Conservation (phyloP, 2,888 invertebrate species). For the Coelinius sp. region DNA sequence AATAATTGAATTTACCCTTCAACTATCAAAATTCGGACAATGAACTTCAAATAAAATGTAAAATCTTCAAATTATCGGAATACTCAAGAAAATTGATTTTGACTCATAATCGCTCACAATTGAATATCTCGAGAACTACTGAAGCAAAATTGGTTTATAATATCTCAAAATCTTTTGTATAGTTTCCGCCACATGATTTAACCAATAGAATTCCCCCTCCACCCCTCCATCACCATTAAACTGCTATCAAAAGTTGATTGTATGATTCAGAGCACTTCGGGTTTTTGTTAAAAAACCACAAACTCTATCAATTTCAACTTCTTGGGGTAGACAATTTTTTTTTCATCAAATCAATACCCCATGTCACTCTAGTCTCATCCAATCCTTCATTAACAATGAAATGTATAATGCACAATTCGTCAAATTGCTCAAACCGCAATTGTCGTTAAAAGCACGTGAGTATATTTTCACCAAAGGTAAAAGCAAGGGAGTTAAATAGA, state of each 20-base stretch:
- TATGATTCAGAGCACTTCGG: not conserved
- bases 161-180: too few relatives aligned
- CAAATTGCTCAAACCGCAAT: constrained; percentile 62
- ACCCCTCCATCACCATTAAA: not conserved
- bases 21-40: too few relatives aligned
- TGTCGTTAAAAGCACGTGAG: constrained; percentile 61
- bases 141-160: too few relatives aligned
- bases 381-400: constrained; percentile 15
- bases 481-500: not conserved
- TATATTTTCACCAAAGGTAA: not conserved
- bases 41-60: too few relatives aligned
- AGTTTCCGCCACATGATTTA: too few relatives aligned
- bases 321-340: not conserved
- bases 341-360: not conserved
- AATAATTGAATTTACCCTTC: not conserved
- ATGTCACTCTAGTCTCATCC: not conserved
- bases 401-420: constrained; percentile 63
- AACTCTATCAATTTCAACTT: not conserved
- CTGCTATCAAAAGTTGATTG: too few relatives aligned
- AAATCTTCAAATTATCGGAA: too few relatives aligned
- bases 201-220: not conserved
- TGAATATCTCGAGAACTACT: too few relatives aligned
- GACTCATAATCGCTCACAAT: too few relatives aligned
- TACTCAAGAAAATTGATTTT: too few relatives aligned
- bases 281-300: not conserved